Evolutionary conservation across 2,888 invertebrate species (phyloP).

Genomic region (Drosophila testacea): DNA sequence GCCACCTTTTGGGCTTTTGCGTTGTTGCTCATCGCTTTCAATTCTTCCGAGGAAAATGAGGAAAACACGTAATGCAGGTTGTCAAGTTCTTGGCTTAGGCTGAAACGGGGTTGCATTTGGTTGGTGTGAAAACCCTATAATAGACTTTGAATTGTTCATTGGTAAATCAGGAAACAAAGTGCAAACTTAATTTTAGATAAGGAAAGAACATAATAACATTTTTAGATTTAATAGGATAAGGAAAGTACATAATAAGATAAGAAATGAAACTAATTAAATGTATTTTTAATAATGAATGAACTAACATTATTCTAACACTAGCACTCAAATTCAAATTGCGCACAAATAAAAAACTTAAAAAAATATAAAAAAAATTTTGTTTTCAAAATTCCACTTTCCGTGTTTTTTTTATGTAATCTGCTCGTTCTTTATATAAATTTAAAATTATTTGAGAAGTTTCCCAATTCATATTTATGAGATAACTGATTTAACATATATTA

Average conservation of each 20-base stretch:
- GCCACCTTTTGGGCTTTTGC: slow-evolving; percentile 50
- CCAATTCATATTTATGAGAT: no score
- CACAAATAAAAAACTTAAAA: neutral
- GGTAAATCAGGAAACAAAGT: neutral
- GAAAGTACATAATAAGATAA: neutral
- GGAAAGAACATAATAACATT: neutral
- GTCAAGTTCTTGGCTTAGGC: slow-evolving; percentile 15
- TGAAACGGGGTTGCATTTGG: neutral
- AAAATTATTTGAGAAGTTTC: no score
- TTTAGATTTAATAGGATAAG: neutral
- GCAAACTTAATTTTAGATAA: neutral
- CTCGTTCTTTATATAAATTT: no score
- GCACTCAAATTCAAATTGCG: neutral
- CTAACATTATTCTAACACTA: neutral
- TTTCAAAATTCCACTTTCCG: no score
- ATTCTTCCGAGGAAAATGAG: slow-evolving; percentile 10
- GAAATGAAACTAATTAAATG: neutral
- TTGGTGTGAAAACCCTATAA: neutral
- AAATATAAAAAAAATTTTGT: no score
- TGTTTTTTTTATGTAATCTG: no score
- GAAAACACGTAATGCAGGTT: slow-evolving; percentile 59
- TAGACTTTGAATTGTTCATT: neutral
- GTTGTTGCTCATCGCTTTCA: slow-evolving; percentile 40
- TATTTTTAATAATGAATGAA: neutral
- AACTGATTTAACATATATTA: no score